Evolutionary conservation across 2,113 vertebrate genomes (phyloP).

Genomic region (Pandion haliaetus): DNA sequence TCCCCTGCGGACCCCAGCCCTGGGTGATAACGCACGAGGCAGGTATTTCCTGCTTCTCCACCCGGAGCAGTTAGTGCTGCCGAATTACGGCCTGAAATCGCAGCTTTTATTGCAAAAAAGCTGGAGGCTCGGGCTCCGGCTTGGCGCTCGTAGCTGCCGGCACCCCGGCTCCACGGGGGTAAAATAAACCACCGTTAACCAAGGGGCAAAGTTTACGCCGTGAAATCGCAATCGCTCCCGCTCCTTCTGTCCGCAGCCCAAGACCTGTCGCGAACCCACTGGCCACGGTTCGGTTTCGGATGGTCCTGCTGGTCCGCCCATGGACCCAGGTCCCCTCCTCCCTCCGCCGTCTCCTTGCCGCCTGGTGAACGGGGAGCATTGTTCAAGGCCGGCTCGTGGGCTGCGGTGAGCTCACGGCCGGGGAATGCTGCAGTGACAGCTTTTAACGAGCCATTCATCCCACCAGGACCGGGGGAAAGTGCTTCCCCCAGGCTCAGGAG

Average conservation of each 20-base stretch:
- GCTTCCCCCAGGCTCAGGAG: neutral
- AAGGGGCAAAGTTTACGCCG: neutral
- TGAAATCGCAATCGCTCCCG: neutral
- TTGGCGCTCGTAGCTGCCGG: neutral
- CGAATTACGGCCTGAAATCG: neutral
- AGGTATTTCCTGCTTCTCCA: neutral
- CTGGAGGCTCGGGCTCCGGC: neutral
- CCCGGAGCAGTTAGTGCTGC: no score
- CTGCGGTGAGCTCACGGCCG: neutral
- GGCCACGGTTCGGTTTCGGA: neutral
- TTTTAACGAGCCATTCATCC: neutral
- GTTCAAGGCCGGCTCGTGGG: neutral
- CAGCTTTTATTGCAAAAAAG: neutral
- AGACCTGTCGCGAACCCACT: accelerated
- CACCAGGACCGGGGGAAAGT: neutral
- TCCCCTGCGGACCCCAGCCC: neutral
- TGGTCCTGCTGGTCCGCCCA: no score
- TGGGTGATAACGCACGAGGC: neutral
- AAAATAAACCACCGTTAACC: neutral
- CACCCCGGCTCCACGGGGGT: neutral
- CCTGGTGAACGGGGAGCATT: neutral
- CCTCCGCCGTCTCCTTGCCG: no score
- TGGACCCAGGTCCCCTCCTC: neutral
- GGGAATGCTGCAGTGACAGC: neutral
- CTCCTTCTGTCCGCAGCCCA: neutral